Evolutionary conservation across 2,797 vertebrate species (phyloP).

Genomic region (Darevskia nairensis): DNA sequence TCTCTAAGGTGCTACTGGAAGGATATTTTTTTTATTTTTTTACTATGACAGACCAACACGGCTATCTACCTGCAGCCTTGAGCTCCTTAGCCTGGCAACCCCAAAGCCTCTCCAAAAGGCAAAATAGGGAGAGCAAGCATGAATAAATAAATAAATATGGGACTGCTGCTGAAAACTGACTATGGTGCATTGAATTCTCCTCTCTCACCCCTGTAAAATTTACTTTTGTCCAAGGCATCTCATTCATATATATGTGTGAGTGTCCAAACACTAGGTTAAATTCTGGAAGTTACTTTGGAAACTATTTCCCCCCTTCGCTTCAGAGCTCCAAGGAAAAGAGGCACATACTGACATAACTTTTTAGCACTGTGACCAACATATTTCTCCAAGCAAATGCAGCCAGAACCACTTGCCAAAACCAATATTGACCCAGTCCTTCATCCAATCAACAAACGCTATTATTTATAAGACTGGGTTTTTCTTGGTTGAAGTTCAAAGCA

Average conservation of each 20-base stretch:
- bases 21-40: no score
- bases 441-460: constrained; percentile 95
- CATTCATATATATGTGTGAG: constrained; percentile 15
- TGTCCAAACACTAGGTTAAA: constrained; percentile 77
- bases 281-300: constrained; percentile 84
- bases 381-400: constrained; percentile 79
- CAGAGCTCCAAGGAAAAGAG: constrained; percentile 82
- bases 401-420: constrained; percentile 84
- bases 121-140: no score
- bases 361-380: constrained; percentile 86
- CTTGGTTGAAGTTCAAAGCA: constrained; percentile 95
- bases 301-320: constrained; percentile 70
- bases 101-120: no score
- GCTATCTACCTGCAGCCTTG: no score
- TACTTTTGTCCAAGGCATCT: no score
- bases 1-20: no score
- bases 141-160: no score
- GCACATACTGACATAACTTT: constrained; percentile 88
- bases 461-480: constrained; percentile 97
- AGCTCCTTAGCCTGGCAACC: no score
- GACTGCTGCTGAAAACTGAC: no score
- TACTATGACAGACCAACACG: no score
- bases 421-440: constrained; percentile 85
- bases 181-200: no score
- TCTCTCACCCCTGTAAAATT: no score